Percentiles rank a stretch among this genome's conserved stretches.
phyloP scores from a whole-genome alignment of 2,888 invertebrate genomes.

The Cantharis nigra region DNA sequence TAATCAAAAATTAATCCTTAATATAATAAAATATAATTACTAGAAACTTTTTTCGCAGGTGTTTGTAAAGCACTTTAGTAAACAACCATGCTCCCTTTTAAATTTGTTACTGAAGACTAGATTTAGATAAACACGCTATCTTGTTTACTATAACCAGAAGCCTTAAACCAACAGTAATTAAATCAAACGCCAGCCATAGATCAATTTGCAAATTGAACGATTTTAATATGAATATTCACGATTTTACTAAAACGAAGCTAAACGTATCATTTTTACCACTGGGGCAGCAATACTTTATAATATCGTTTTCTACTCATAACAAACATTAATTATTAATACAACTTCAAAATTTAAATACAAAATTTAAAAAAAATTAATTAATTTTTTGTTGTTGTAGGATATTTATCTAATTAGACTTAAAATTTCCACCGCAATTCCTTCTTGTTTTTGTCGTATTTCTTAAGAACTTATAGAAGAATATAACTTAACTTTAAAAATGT shows the following conservation, averaged over 20 bases:
- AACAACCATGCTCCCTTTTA: slow-evolving; percentile 27
- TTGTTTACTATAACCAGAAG: slow-evolving; percentile 17
- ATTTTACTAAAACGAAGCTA: not conserved
- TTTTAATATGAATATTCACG: not conserved
- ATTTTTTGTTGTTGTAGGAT: no score
- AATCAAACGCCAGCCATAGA: not conserved
- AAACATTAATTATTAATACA: no score
- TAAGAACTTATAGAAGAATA: no score
- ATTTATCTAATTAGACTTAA: no score
- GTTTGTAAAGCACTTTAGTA: slow-evolving; percentile 26
- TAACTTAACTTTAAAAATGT: no score
- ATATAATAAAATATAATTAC: slow-evolving; percentile 9
- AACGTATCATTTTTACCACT: not conserved
- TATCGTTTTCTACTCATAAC: no score
- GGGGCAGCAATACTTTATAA: no score
- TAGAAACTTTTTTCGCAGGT: slow-evolving; percentile 5
- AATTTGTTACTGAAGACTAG: slow-evolving; percentile 20
- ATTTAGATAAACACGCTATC: slow-evolving; percentile 22
- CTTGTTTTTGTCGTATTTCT: no score
- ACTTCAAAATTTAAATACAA: no score
- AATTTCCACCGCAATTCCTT: no score
- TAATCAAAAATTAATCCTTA: slow-evolving; percentile 6
- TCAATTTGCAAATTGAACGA: not conserved
- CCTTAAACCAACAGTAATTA: slow-evolving; percentile 6
- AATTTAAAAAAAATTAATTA: no score